These are phyloP conservation scores for Listronotus bonariensis DNA, from an alignment of 1,140 invertebrate species.

Conservation along the genomic window DNA sequence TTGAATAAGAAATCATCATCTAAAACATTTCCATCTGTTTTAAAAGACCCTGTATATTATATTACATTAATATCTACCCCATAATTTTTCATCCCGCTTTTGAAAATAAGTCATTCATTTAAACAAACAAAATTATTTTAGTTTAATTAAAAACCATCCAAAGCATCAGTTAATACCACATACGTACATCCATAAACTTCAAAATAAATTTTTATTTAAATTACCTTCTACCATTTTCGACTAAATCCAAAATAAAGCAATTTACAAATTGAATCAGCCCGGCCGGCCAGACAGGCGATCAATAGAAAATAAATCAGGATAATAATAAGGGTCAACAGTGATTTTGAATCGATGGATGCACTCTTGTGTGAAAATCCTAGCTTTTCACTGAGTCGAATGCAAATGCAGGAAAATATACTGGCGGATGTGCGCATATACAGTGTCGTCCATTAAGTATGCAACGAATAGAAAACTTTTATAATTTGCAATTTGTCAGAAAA, in stretches of 20 bases:
- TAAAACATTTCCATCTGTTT: too few relatives aligned
- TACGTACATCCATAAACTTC: not conserved
- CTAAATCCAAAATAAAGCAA: conserved; percentile 27
- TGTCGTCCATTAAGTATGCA: too few relatives aligned
- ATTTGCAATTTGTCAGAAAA: too few relatives aligned
- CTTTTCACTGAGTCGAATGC: conserved; percentile 23
- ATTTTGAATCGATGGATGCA: conserved; percentile 24
- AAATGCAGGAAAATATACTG: conserved; percentile 5
- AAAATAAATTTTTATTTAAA: conserved; percentile 26
- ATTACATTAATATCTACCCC: too few relatives aligned
- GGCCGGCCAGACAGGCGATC: conserved; percentile 27
- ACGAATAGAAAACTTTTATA: too few relatives aligned
- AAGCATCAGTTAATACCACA: not conserved
- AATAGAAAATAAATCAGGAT: conserved; percentile 36
- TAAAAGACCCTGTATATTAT: too few relatives aligned
- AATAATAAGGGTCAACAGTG: conserved; percentile 37
- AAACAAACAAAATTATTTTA: not conserved
- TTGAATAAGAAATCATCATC: too few relatives aligned
- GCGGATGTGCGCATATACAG: conserved; percentile 3
- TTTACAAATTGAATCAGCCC: conserved; percentile 35
- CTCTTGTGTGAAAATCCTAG: conserved; percentile 29
- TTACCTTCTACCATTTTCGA: conserved; percentile 13
- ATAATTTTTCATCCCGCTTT: too few relatives aligned
- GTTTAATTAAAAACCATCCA: not conserved
- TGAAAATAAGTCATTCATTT: too few relatives aligned